Evolutionary conservation across 2,113 vertebrate species (phyloP).

Genomic region (Turdus rufiventris): DNA sequence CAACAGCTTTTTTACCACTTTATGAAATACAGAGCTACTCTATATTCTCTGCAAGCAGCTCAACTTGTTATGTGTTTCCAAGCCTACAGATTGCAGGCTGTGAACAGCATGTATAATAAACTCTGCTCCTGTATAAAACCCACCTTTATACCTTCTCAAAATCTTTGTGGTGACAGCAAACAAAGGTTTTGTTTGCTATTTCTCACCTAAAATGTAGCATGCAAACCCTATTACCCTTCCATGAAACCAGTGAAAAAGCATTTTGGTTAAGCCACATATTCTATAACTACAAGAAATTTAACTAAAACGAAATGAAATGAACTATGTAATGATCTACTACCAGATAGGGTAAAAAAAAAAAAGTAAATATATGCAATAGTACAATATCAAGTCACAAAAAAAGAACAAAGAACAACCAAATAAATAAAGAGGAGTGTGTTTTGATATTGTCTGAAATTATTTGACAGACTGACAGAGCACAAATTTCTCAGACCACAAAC

Average conservation of each 20-base stretch:
- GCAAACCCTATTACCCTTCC: background rate
- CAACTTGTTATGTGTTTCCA: constrained; percentile 26
- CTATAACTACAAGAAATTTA: background rate
- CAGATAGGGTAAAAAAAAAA: background rate
- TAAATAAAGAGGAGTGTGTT: background rate
- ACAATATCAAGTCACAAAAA: background rate
- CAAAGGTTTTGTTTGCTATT: background rate
- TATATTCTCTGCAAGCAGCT: constrained; percentile 8
- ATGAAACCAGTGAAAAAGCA: background rate
- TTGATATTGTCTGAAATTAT: background rate
- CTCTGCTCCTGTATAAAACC: background rate
- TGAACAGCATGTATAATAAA: background rate
- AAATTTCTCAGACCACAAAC: constrained; percentile 1
- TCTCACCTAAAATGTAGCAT: background rate
- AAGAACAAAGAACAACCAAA: background rate
- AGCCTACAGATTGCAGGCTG: background rate
- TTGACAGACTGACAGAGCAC: background rate
- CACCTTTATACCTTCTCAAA: background rate
- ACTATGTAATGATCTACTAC: background rate
- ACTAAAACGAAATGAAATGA: background rate
- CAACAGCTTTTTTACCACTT: background rate
- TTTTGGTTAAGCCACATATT: background rate
- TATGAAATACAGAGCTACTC: background rate
- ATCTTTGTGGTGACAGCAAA: background rate
- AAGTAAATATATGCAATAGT: background rate